These are phyloP conservation scores for Catamblyrhynchus diadema DNA, from an alignment of 2,797 vertebrate genomes.

Conservation along the genomic window DNA sequence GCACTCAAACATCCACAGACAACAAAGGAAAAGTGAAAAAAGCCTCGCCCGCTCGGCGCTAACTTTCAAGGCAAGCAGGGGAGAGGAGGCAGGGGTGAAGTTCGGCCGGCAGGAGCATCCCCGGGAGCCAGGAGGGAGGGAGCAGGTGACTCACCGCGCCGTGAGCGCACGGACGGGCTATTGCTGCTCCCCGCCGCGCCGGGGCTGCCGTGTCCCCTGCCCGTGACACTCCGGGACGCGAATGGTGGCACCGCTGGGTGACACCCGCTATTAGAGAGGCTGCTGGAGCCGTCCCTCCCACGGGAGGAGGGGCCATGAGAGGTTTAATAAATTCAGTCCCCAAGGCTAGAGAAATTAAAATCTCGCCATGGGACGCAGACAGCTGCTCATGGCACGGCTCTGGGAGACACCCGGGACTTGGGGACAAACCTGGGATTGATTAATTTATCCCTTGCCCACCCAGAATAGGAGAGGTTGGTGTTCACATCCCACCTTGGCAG, in stretches of 20 bases:
- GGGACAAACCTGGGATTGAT: background rate
- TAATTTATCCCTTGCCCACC: background rate
- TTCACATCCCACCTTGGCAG: background rate
- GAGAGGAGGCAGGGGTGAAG: background rate
- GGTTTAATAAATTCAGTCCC: conserved; percentile 9
- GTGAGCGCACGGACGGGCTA: background rate
- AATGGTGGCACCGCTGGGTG: conserved; percentile 20
- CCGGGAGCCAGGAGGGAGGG: background rate
- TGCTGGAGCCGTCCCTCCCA: conserved; percentile 43
- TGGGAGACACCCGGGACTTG: accelerated
- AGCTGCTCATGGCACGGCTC: background rate
- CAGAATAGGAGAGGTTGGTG: background rate
- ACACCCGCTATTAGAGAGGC: conserved; percentile 3
- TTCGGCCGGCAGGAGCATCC: background rate
- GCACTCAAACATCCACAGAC: background rate
- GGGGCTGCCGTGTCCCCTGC: background rate
- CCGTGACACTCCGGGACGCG: background rate
- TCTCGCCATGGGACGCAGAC: background rate
- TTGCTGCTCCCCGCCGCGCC: background rate
- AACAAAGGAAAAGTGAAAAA: background rate
- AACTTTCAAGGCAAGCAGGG: background rate
- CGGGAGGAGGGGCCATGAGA: conserved; percentile 29
- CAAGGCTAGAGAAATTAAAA: conserved; percentile 6
- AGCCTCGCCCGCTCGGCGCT: background rate
- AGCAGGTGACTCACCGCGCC: background rate